Percentiles rank a stretch among this genome's conserved stretches.
These are phyloP conservation scores for Sinhomidia bicolor DNA, from an alignment of 2,888 invertebrate species.

Conservation along the genomic window DNA sequence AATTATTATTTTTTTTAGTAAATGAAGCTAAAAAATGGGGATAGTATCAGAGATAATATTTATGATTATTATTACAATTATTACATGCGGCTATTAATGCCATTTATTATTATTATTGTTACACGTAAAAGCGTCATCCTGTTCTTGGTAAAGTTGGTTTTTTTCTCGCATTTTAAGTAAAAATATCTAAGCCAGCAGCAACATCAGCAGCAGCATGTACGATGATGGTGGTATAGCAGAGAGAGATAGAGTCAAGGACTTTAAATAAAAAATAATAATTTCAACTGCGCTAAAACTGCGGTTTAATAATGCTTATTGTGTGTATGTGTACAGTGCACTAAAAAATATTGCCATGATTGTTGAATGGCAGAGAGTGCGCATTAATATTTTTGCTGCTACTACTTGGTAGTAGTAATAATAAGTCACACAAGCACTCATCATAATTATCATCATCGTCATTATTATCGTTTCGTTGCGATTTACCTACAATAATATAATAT, in stretches of 20 bases:
- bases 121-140: slow-evolving; percentile 63
- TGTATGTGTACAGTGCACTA: too few relatives aligned
- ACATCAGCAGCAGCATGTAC: neutral
- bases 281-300: neutral
- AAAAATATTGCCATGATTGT: slow-evolving; percentile 28
- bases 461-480: slow-evolving; percentile 41
- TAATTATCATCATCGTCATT: slow-evolving; percentile 49
- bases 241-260: slow-evolving; percentile 34
- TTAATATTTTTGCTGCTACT: neutral
- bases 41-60: slow-evolving; percentile 35
- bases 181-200: too few relatives aligned
- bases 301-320: slow-evolving; percentile 37
- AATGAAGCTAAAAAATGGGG: slow-evolving; percentile 26
- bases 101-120: slow-evolving; percentile 53
- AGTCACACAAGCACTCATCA: slow-evolving; percentile 30
- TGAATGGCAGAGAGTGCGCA: neutral
- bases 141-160: slow-evolving; percentile 37
- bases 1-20: slow-evolving; percentile 11
- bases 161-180: neutral
- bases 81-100: slow-evolving; percentile 40
- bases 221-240: too few relatives aligned
- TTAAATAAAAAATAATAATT: neutral
- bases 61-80: slow-evolving; percentile 46
- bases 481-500: neutral
- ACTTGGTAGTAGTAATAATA: slow-evolving; percentile 48